Conservation (phyloP, 2,888 invertebrate species). For the Pammene aurita region DNA sequence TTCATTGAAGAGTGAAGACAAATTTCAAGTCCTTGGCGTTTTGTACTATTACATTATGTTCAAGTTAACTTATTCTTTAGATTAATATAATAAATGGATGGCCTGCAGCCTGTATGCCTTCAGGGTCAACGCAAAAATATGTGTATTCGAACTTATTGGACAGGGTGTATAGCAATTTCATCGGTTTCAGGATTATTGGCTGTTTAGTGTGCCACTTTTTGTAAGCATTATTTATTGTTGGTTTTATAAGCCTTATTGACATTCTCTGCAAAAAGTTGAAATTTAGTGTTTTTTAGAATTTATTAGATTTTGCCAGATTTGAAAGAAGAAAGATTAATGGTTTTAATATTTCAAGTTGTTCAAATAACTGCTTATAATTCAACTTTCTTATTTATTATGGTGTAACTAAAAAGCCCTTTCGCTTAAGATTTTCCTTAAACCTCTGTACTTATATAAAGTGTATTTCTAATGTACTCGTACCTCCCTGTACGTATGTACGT, state of each 20-base stretch:
- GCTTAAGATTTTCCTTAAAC: too few species aligned
- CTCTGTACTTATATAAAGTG: too few species aligned
- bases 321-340: conserved; percentile 10
- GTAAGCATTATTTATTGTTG: conserved; percentile 8
- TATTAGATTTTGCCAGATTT: neutral
- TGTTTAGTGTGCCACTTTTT: neutral
- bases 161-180: neutral
- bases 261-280: neutral
- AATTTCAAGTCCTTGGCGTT: too few species aligned
- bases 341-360: conserved; percentile 3
- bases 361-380: neutral
- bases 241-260: conserved; percentile 2
- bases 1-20: too few species aligned
- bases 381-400: neutral
- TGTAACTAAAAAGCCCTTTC: neutral
- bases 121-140: too few species aligned
- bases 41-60: too few species aligned
- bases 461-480: too few species aligned
- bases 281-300: conserved; percentile 8
- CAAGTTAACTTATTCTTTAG: too few species aligned
- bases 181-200: conserved; percentile 1
- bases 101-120: too few species aligned
- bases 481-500: too few species aligned
- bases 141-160: too few species aligned
- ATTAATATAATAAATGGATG: too few species aligned